Evolutionary conservation across 1,140 invertebrate species (phyloP).

Genomic region (Oedothorax gibbosus): DNA sequence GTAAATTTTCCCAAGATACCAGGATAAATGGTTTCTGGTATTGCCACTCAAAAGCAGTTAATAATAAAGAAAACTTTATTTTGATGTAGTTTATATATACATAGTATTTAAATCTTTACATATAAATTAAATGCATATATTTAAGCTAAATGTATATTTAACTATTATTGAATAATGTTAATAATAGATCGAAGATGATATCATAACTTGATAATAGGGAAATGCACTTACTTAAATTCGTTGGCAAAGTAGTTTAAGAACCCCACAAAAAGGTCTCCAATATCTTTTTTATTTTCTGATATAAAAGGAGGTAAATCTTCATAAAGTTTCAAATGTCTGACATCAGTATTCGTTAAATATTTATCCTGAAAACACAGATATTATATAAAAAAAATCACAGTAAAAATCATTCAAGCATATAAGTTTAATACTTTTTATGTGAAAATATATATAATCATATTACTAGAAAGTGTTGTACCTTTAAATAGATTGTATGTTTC

Average conservation of each 20-base stretch:
- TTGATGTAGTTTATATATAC: too few species aligned
- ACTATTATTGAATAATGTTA: too few species aligned
- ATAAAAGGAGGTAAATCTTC: slow-evolving; percentile 70
- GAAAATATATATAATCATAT: not conserved
- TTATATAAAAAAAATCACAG: not conserved
- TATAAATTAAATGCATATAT: too few species aligned
- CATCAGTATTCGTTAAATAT: slow-evolving; percentile 16
- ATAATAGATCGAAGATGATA: too few species aligned
- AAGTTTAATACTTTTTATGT: not conserved
- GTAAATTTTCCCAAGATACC: too few species aligned
- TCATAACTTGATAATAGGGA: not conserved
- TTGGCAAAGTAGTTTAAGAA: slow-evolving; percentile 90
- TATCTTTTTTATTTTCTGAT: slow-evolving; percentile 77
- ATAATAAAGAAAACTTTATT: too few species aligned
- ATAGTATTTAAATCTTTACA: too few species aligned
- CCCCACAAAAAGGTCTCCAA: slow-evolving; percentile 89
- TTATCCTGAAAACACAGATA: slow-evolving; percentile 39
- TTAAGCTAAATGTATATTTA: too few species aligned
- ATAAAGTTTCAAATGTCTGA: slow-evolving; percentile 65
- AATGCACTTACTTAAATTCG: slow-evolving; percentile 80
- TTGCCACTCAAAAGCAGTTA: too few species aligned
- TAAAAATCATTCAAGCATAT: not conserved
- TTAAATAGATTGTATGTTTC: too few species aligned
- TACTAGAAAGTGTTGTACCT: too few species aligned
- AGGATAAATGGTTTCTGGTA: too few species aligned